Conservation (phyloP, 2,888 invertebrate genomes). For the Drosophila parthenogenetica region DNA sequence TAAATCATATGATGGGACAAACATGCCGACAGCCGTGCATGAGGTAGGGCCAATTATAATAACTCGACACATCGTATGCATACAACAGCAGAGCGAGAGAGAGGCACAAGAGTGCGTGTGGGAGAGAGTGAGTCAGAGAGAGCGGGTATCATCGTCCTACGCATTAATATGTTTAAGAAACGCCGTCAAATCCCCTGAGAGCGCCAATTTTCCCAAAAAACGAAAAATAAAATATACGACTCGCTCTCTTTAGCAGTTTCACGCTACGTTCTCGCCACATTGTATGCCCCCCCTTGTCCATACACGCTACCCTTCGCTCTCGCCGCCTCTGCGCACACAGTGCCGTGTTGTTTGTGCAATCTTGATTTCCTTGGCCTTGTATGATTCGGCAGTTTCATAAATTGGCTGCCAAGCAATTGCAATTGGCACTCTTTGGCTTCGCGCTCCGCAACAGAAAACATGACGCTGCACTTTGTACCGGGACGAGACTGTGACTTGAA, state of each 20-base stretch:
- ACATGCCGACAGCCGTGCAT: conserved; percentile 79
- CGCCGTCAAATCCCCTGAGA: conserved; percentile 62
- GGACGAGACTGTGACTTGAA: conserved; percentile 24
- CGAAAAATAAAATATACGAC: conserved; percentile 27
- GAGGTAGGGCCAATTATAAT: conserved; percentile 62
- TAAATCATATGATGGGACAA: conserved; percentile 82
- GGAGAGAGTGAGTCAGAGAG: conserved; percentile 3
- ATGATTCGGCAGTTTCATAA: conserved; percentile 79
- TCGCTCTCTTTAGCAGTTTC: conserved; percentile 70
- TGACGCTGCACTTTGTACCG: conserved; percentile 65
- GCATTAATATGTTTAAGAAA: conserved; percentile 48
- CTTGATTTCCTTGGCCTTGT: conserved; percentile 77
- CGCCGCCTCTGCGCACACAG: not conserved
- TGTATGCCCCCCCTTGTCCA: conserved; percentile 3
- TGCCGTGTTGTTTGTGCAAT: conserved; percentile 62
- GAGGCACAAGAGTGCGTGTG: not conserved
- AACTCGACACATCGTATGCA: conserved; percentile 40
- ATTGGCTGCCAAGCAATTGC: conserved; percentile 81
- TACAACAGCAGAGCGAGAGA: conserved; percentile 6
- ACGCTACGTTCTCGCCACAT: conserved; percentile 48
- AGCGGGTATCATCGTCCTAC: conserved; percentile 54
- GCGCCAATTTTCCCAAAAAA: conserved; percentile 59
- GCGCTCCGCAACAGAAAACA: conserved; percentile 42
- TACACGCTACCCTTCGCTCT: not conserved
- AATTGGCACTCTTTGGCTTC: conserved; percentile 80